Evolutionary conservation across 2,888 invertebrate genomes (phyloP).

Genomic region (Lithophane ornitopus): DNA sequence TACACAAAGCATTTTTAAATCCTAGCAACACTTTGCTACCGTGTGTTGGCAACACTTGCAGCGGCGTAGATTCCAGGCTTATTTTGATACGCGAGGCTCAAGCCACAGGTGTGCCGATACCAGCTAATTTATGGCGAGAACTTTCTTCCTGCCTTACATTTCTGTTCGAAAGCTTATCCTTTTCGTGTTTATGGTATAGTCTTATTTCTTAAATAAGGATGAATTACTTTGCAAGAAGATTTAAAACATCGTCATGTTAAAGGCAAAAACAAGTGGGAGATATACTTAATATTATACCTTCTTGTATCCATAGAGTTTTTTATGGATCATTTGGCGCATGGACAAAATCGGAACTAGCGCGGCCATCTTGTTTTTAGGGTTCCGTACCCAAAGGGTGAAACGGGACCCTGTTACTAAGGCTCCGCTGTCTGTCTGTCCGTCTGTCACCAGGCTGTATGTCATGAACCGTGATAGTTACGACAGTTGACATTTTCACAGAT

Average conservation of each 20-base stretch:
- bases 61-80: constrained; percentile 16
- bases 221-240: background rate
- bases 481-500: too few species aligned
- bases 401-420: too few species aligned
- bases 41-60: constrained; percentile 22
- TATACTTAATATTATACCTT: too few species aligned
- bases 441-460: too few species aligned
- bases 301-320: too few species aligned
- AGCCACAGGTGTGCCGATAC: constrained; percentile 61
- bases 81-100: constrained; percentile 20
- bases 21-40: constrained; percentile 25
- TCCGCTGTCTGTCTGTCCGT: too few species aligned
- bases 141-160: constrained; percentile 19
- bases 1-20: constrained; percentile 10
- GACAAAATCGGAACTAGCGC: too few species aligned
- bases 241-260: background rate
- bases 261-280: too few species aligned
- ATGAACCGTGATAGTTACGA: too few species aligned
- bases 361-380: too few species aligned
- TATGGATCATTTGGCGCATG: too few species aligned
- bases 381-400: too few species aligned
- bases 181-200: constrained; percentile 6
- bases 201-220: background rate
- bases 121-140: constrained; percentile 52
- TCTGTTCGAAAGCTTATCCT: constrained; percentile 9